A percentile compares a stretch with the other conserved stretches of the same genome.
Evolutionary conservation across 2,113 vertebrate species (phyloP).

Genomic region (Solea solea): DNA sequence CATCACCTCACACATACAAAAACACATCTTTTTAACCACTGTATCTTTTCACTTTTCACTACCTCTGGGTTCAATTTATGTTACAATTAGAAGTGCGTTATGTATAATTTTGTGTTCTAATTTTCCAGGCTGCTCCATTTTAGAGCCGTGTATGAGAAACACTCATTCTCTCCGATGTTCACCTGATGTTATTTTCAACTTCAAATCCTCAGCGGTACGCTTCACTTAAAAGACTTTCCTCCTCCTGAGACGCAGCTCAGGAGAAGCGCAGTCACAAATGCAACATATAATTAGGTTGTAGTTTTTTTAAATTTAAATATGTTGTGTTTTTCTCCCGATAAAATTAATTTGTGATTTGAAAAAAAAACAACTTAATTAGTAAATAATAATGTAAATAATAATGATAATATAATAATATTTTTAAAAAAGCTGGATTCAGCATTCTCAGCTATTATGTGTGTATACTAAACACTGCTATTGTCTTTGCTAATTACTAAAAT

Average conservation of each 20-base stretch:
- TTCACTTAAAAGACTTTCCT: conserved; percentile 42
- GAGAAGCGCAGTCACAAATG: conserved; percentile 28
- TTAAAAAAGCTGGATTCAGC: too few species aligned
- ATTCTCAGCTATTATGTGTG: conserved; percentile 1
- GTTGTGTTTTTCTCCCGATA: conserved; percentile 39
- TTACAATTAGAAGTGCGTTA: conserved; percentile 16
- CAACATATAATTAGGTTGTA: conserved; percentile 39
- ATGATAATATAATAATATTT: too few species aligned
- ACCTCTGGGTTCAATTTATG: background rate
- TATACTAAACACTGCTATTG: conserved; percentile 14
- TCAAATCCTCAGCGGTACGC: conserved; percentile 34
- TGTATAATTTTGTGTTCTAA: background rate
- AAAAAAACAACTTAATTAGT: conserved; percentile 48
- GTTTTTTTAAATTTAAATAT: conserved; percentile 55
- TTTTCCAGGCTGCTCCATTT: conserved; percentile 13
- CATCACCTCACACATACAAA: conserved; percentile 11
- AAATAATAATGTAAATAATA: conserved; percentile 32
- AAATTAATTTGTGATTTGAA: conserved; percentile 38
- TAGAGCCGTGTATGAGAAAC: background rate
- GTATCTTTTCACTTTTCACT: background rate
- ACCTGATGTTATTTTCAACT: conserved; percentile 61
- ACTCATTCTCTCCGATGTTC: conserved; percentile 19
- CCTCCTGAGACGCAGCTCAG: conserved; percentile 22
- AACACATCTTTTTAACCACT: background rate
- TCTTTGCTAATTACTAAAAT: conserved; percentile 14